These are phyloP conservation scores for Agrotis puta DNA, from an alignment of 2,888 invertebrate species.

Conservation along the genomic window DNA sequence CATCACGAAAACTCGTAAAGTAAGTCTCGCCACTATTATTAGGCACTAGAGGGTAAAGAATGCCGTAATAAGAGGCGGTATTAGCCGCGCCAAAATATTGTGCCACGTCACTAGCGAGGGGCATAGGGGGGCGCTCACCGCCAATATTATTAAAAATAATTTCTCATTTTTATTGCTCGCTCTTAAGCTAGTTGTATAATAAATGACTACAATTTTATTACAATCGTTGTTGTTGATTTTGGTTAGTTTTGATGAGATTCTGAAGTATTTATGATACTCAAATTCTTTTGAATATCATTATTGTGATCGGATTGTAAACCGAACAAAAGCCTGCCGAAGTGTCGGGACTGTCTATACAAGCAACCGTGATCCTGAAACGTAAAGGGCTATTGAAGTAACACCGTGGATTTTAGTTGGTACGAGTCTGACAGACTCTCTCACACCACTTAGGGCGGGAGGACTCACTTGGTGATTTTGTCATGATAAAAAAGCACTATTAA, in stretches of 20 bases:
- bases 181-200: conserved; percentile 80
- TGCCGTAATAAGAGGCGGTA: conserved; percentile 82
- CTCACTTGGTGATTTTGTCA: no score
- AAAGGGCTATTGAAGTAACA: no score
- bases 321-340: background rate
- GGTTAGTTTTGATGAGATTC: conserved; percentile 27
- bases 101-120: conserved; percentile 76
- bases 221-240: conserved; percentile 52
- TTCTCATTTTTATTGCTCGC: conserved; percentile 90
- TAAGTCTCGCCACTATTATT: conserved; percentile 84
- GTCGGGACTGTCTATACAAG: no score
- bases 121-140: conserved; percentile 66
- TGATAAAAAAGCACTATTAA: no score
- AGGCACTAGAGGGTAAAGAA: conserved; percentile 82
- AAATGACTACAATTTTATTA: conserved; percentile 79
- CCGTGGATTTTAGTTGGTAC: no score
- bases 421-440: no score
- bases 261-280: conserved; percentile 15
- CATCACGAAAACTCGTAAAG: conserved; percentile 82
- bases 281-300: background rate
- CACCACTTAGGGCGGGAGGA: no score
- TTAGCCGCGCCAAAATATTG: conserved; percentile 83
- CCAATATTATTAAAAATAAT: conserved; percentile 90
- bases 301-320: background rate
- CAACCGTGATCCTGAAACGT: no score